A percentile compares a stretch with the other conserved stretches of the same genome.
Conservation (phyloP, 2,888 invertebrate species). For the Syrphus vitripennis region DNA sequence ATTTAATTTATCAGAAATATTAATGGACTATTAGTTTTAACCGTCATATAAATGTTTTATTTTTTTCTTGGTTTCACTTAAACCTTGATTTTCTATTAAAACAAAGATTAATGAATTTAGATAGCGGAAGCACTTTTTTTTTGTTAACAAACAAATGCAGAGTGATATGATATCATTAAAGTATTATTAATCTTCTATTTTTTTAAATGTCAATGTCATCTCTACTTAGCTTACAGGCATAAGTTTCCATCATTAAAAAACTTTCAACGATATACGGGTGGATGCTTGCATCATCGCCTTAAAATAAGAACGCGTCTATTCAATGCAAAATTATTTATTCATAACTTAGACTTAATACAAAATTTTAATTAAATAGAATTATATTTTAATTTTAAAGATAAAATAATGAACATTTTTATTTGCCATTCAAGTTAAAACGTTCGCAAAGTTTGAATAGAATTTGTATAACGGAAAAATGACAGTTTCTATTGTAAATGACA, state of each 20-base stretch:
- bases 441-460: too few relatives aligned
- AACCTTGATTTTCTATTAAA: not conserved
- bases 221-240: not conserved
- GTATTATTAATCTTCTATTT: slow-evolving; percentile 22
- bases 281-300: not conserved
- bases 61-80: not conserved
- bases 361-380: not conserved
- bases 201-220: slow-evolving; percentile 10
- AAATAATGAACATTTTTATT: too few relatives aligned
- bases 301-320: not conserved
- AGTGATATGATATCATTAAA: not conserved
- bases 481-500: too few relatives aligned
- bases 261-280: not conserved
- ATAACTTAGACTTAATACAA: too few relatives aligned
- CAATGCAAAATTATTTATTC: not conserved
- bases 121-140: not conserved
- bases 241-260: not conserved
- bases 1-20: not conserved
- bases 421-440: too few relatives aligned
- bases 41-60: not conserved
- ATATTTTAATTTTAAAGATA: not conserved
- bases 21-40: slow-evolving; percentile 1
- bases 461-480: too few relatives aligned
- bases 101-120: not conserved
- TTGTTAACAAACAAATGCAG: not conserved